Percentiles rank a stretch among this genome's conserved stretches.
Evolutionary conservation across 2,888 invertebrate genomes (phyloP).

Genomic region (Apoderus coryli): DNA sequence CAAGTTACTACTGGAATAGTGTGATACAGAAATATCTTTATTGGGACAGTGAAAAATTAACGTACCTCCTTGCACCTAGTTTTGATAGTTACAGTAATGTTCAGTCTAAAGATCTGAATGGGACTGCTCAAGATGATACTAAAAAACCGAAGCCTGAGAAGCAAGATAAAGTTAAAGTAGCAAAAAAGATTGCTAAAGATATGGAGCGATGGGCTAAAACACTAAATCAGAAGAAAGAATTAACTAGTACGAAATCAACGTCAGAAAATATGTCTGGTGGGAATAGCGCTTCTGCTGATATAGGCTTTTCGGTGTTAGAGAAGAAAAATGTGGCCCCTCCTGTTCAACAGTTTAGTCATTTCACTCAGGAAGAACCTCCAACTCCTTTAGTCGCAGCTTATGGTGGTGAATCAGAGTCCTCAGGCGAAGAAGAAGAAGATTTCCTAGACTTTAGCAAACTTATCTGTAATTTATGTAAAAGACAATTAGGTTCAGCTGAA

Average conservation of each 20-base stretch:
- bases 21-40: conserved; percentile 84
- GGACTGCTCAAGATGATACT: conserved; percentile 8
- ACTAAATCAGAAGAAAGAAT: conserved; percentile 88
- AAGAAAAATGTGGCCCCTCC: conserved; percentile 54
- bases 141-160: conserved; percentile 61
- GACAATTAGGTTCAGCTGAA: conserved; percentile 84
- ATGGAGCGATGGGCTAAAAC: conserved; percentile 96
- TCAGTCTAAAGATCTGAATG: not conserved
- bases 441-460: conserved; percentile 79
- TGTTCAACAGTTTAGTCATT: no score
- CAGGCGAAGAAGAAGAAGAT: conserved; percentile 52
- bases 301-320: conserved; percentile 83
- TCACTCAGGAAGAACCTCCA: conserved; percentile 15
- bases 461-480: conserved; percentile 87
- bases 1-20: conserved; percentile 93
- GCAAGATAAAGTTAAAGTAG: conserved; percentile 91
- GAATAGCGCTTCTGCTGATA: conserved; percentile 69
- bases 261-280: conserved; percentile 18
- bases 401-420: conserved; percentile 56
- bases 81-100: conserved; percentile 21
- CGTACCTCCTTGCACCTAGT: conserved; percentile 41
- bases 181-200: conserved; percentile 93
- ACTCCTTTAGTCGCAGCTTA: conserved; percentile 58
- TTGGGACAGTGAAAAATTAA: conserved; percentile 70
- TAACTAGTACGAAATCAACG: conserved; percentile 26